phyloP scores from a whole-genome alignment of 1,140 invertebrate genomes.

The Drosophila gunungcola region DNA sequence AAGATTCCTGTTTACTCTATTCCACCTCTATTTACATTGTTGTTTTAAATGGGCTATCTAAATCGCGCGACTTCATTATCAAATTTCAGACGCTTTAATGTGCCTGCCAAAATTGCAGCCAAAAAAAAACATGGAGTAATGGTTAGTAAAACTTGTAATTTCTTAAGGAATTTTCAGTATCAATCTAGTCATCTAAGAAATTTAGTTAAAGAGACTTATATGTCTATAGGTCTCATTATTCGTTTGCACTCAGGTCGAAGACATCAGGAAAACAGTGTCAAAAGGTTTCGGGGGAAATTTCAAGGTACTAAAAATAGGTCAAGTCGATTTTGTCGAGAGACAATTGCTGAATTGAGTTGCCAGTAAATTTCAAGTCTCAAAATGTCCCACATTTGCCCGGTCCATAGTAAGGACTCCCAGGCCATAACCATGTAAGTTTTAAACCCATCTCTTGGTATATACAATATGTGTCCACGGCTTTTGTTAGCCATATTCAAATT shows the following conservation, averaged over 20 bases:
- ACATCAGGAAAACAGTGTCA: slow-evolving; percentile 1
- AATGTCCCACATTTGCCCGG: slow-evolving; percentile 53
- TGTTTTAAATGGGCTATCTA: slow-evolving; percentile 2
- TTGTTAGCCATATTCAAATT: too few relatives aligned
- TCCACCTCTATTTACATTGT: neutral
- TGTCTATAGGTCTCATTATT: neutral
- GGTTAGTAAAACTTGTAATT: neutral
- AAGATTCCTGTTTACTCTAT: neutral
- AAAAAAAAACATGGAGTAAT: neutral
- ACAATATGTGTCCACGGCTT: neutral
- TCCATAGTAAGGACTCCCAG: slow-evolving; percentile 1
- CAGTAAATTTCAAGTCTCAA: slow-evolving; percentile 44
- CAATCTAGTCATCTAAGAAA: neutral
- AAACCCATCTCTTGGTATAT: neutral
- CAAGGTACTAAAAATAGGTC: slow-evolving; percentile 1
- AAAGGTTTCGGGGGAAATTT: neutral
- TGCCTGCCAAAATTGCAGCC: neutral
- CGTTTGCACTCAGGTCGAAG: slow-evolving; percentile 1
- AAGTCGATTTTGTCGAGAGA: slow-evolving; percentile 15
- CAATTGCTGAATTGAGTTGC: slow-evolving; percentile 15
- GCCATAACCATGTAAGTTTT: slow-evolving; percentile 37
- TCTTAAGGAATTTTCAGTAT: neutral
- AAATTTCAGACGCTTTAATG: neutral
- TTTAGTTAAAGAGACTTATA: neutral
- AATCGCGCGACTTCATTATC: neutral